phyloP scores from a whole-genome alignment of 1,140 invertebrate species.

The Campoletis sonorensis region DNA sequence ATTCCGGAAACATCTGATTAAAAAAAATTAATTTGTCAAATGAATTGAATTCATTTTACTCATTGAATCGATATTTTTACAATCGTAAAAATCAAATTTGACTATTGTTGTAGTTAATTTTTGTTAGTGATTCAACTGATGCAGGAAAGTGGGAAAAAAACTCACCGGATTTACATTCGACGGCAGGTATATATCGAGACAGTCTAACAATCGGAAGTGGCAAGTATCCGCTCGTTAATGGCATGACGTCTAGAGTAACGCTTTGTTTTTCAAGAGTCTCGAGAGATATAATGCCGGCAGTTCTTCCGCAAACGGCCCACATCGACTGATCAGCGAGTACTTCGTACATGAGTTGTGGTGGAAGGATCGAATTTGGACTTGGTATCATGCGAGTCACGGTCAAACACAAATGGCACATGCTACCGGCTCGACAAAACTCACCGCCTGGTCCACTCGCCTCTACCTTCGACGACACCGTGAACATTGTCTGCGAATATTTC shows the following conservation, averaged over 20 bases:
- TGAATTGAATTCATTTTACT: too few relatives aligned
- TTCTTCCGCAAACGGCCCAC: slow-evolving; percentile 94
- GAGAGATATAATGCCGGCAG: slow-evolving; percentile 90
- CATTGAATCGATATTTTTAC: too few relatives aligned
- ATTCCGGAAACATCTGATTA: too few relatives aligned
- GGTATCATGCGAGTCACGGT: slow-evolving; percentile 80
- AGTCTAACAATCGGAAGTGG: slow-evolving; percentile 91
- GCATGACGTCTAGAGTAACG: slow-evolving; percentile 93
- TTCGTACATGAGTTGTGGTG: slow-evolving; percentile 91
- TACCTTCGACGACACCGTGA: slow-evolving; percentile 87
- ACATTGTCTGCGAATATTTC: slow-evolving; percentile 83
- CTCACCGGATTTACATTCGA: slow-evolving; percentile 81
- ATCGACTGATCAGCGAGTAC: slow-evolving; percentile 92
- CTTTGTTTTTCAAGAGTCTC: slow-evolving; percentile 83
- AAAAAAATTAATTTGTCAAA: too few relatives aligned
- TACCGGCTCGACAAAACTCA: slow-evolving; percentile 92
- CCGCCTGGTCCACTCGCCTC: slow-evolving; percentile 88
- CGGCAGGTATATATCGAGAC: slow-evolving; percentile 93
- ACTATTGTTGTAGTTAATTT: too few relatives aligned
- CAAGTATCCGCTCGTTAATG: slow-evolving; percentile 90
- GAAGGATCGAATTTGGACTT: slow-evolving; percentile 71
- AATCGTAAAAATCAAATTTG: too few relatives aligned
- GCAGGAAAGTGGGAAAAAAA: slow-evolving; percentile 11
- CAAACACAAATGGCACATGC: slow-evolving; percentile 90
- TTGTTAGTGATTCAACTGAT: too few relatives aligned